Base-by-base conservation (phyloP, 2,797 vertebrate genomes). In the Etheostoma perlongum region DNA sequence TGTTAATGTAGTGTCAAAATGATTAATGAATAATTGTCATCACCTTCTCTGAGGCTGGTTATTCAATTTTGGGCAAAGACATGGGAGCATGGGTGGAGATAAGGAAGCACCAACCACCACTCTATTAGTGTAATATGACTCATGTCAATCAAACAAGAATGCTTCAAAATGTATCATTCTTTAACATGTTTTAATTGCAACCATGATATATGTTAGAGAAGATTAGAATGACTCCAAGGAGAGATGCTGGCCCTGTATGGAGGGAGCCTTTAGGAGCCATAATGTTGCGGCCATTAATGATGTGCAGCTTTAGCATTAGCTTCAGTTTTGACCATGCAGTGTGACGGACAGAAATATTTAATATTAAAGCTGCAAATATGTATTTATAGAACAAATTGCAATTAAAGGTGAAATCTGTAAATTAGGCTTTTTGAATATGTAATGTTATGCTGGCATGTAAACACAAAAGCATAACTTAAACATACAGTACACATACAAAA, bases 21-120 rank as follows among this genome's bases (percentile, higher is more conserved):
- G 44, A 74, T 84, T 30, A 72, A 85, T 78, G 63, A 82, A 81
- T 78, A 65, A 67, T 67, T 73, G 76, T 74, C 66, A 67, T 66
- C 62, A 42, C 4, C 1, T 53, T 67, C 59, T 79, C 47, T 46
- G 15, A 54, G 73, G 46, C 13, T 48, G 5, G 14, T 33, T 55
- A 8, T 25, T 68, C 3, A 55, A 0, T 19, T 76, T 36, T 48
- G 23, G 19, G 21, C 44, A 49, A n/a, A 47, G 6, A 54, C 15
- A 13, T 44, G 8, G 23, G 6, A 48, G 18, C 4, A 58, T 10
- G 44, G 13, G 1, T 42, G 12, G 27, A 30, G 25, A 27, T 58
- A 23, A 53, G 40, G 47, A 53, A 36, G 7, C 14, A 63, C 10
- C 27, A 68, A 60, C 19, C 9, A 21, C 6, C 36, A 46, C 18